Conservation (phyloP, 2,888 invertebrate genomes). For the Mamestra brassicae region DNA sequence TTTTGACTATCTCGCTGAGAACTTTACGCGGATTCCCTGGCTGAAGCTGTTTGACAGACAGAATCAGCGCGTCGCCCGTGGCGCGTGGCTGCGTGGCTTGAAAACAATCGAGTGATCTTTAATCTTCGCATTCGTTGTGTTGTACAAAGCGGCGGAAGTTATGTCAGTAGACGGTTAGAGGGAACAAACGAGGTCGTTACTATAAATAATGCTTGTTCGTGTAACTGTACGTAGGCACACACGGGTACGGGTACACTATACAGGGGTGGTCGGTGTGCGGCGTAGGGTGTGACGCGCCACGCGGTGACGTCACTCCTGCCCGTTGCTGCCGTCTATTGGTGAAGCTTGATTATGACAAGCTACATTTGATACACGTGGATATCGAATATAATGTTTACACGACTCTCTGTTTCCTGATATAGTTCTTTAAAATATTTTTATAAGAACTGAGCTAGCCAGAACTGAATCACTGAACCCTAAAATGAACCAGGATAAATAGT, state of each 20-base stretch:
- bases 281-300: conserved; percentile 23
- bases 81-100: background rate
- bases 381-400: no score
- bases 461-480: no score
- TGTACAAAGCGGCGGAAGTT: conserved; percentile 20
- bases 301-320: conserved; percentile 31
- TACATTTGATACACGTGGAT: background rate
- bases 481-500: background rate
- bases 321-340: background rate
- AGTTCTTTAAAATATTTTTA: background rate
- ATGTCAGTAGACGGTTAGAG: conserved; percentile 16
- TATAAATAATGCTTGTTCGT: conserved; percentile 33
- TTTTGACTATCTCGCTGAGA: background rate
- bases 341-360: background rate
- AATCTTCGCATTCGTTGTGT: conserved; percentile 14
- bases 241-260: background rate
- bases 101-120: conserved; percentile 21
- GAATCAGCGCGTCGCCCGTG: background rate
- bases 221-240: background rate
- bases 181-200: conserved; percentile 37
- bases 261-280: background rate
- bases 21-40: background rate
- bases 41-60: conserved; percentile 19
- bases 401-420: background rate
- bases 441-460: background rate